A percentile compares a stretch with the other conserved stretches of the same genome.
Conservation (phyloP, 1,140 invertebrate species). For the Drosophila insularis region DNA sequence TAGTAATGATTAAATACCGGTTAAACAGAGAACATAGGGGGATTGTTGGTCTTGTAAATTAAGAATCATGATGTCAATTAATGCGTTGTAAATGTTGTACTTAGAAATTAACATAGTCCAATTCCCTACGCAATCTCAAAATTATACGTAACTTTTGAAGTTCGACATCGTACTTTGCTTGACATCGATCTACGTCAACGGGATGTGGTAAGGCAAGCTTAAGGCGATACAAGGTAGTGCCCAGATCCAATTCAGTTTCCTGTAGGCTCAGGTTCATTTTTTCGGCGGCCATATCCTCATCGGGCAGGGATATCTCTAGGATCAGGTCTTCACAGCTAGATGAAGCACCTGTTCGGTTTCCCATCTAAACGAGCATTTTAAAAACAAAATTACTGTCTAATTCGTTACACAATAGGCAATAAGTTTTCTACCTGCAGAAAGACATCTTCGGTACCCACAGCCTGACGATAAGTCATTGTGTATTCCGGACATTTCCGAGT, state of each 20-base stretch:
- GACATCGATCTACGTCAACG: slow-evolving; percentile 90
- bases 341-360: slow-evolving; percentile 90
- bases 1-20: too few relatives aligned
- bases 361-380: slow-evolving; percentile 85
- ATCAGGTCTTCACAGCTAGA: slow-evolving; percentile 94
- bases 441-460: slow-evolving; percentile 92
- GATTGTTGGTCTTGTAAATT: too few relatives aligned
- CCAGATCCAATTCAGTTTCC: slow-evolving; percentile 86
- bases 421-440: slow-evolving; percentile 87
- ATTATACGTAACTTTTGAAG: slow-evolving; percentile 87
- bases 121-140: slow-evolving; percentile 88
- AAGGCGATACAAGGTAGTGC: slow-evolving; percentile 86
- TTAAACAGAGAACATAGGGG: too few relatives aligned
- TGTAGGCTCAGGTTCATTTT: slow-evolving; percentile 88
- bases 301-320: slow-evolving; percentile 88
- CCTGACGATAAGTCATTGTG: slow-evolving; percentile 92
- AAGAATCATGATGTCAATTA: too few relatives aligned
- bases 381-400: neutral
- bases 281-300: slow-evolving; percentile 87
- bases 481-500: slow-evolving; percentile 89
- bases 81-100: too few relatives aligned
- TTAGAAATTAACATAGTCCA: slow-evolving; percentile 90
- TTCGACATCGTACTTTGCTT: slow-evolving; percentile 90
- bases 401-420: neutral
- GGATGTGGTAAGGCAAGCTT: slow-evolving; percentile 90